Conservation (phyloP, 1,140 invertebrate species). For the Arctopsyche grandis region DNA sequence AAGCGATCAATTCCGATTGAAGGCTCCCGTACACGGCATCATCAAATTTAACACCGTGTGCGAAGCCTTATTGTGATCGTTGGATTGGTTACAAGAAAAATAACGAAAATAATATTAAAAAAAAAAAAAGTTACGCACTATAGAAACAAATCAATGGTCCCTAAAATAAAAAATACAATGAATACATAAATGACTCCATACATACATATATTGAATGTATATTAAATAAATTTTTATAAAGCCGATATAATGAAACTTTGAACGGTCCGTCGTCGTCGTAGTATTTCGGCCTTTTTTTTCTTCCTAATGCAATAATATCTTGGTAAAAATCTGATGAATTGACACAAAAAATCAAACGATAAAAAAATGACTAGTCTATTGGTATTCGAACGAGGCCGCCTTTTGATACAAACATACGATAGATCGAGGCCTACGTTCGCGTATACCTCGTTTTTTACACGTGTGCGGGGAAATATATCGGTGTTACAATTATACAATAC, state of each 20-base stretch:
- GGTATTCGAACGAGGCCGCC: neutral
- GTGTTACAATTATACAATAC: too few relatives aligned
- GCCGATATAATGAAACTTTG: neutral
- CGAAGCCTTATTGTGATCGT: too few relatives aligned
- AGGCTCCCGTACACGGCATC: neutral
- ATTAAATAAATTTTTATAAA: neutral
- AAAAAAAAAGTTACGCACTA: neutral
- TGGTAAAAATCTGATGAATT: neutral
- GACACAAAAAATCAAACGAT: neutral
- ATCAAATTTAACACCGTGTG: neutral
- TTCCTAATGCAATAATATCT: too few relatives aligned
- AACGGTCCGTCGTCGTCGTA: too few relatives aligned
- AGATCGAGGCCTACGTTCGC: too few relatives aligned
- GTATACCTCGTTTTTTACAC: too few relatives aligned
- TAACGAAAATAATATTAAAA: neutral
- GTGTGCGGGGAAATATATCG: too few relatives aligned
- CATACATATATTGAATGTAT: neutral
- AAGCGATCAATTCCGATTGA: constrained; percentile 1
- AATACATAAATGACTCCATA: neutral
- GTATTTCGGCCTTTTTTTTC: too few relatives aligned
- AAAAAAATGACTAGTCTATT: constrained; percentile 7
- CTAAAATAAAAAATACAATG: neutral
- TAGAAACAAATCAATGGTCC: neutral
- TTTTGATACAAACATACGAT: too few relatives aligned
- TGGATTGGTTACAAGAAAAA: neutral